These are phyloP conservation scores for Lydus trimaculatus DNA, from an alignment of 2,888 invertebrate species.

Conservation along the genomic window DNA sequence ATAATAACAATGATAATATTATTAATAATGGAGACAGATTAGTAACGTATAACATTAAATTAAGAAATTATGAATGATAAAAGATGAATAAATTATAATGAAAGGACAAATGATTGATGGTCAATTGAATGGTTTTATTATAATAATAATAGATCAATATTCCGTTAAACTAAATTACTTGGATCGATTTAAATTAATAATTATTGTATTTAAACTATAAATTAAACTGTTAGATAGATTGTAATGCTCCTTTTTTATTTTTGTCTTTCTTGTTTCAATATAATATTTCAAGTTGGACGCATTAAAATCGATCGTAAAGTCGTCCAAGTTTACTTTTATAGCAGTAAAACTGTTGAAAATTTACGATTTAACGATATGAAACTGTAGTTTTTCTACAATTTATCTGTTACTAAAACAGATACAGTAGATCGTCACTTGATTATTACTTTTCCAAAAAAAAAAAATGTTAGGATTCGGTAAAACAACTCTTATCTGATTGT, in stretches of 20 bases:
- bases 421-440: not conserved
- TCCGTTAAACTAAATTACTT: slow-evolving; percentile 1
- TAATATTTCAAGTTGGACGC: not conserved
- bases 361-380: slow-evolving; percentile 9
- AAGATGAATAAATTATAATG: not conserved
- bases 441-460: too few relatives aligned
- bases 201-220: not conserved
- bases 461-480: too few relatives aligned
- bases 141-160: not conserved
- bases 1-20: not conserved
- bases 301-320: slow-evolving; percentile 25
- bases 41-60: not conserved
- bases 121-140: not conserved
- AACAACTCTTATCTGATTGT: too few relatives aligned
- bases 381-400: not conserved
- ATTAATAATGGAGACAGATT: not conserved
- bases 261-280: not conserved
- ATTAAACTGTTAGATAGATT: not conserved
- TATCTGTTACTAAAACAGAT: not conserved
- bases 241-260: not conserved
- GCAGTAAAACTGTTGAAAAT: slow-evolving; percentile 22
- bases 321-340: slow-evolving; percentile 17
- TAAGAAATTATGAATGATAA: slow-evolving; percentile 1
- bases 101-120: slow-evolving; percentile 4
- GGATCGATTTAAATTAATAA: not conserved